Base-by-base conservation (phyloP, 2,113 vertebrate genomes). In the Oryzias melastigma region DNA sequence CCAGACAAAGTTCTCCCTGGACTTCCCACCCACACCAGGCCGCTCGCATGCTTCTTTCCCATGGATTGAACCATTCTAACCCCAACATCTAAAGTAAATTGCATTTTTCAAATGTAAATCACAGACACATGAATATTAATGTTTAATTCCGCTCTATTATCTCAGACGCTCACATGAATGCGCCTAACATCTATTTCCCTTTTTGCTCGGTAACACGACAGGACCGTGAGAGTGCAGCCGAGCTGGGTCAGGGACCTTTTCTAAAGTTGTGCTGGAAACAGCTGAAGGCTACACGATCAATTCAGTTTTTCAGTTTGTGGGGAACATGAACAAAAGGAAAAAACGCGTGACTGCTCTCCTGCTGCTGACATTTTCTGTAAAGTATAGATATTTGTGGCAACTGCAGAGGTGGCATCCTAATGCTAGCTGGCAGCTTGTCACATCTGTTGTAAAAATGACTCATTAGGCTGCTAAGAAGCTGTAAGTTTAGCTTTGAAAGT, bases 191-290 rank as follows among this genome's bases (percentile, higher is more conserved):
- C 7, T 17, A 54, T 59, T 18, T 57, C 44, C 50, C 15, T 42
- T 10, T 35, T 24, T 53, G 61, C 19, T n/a, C 52, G 66, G 35
- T 35, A 24, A 24, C 52, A 62, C 57, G 22, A 43, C 5, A 17
- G 45, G 12, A 41, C 41, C 18, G 15, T 45, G 24, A 55, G 52
- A 48, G 24, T 47, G 22, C 40, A 57, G 24, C 42, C 4, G 27
- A 46, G 41, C 14, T 2, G 12, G 14, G 44, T 20, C 19, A 17
- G 42, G 41, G 61, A 29, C 45, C 15, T 69, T 60, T 66, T 22
- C 47, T 74, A 58, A 54, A 20, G 35, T 20, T 67, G 25, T 68
- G 43, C 35, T 50, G 27, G 55, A 52, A 60, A 68, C 17, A 15
- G 18, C 14, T 17, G 49, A 58, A 51, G 20, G 60, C 65, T 41